Percentiles rank a stretch among this genome's conserved stretches.
Conservation (phyloP, 1,140 invertebrate genomes). For the Cherax destructor region DNA sequence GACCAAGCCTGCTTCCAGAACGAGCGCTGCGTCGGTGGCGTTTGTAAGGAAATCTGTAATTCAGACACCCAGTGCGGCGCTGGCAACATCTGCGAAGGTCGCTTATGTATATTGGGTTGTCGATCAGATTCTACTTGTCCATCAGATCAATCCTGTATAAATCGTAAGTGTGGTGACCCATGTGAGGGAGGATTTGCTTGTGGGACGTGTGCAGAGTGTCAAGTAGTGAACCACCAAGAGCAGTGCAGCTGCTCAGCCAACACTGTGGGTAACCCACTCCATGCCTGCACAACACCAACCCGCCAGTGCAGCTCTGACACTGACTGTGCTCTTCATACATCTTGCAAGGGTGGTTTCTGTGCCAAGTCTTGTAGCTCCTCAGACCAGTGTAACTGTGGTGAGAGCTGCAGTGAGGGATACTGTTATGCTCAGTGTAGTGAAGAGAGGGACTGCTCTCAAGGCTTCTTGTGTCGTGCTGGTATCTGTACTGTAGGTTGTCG, state of each 20-base stretch:
- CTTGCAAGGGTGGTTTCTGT: slow-evolving; percentile 74
- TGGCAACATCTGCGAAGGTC: slow-evolving; percentile 90
- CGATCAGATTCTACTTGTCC: slow-evolving; percentile 79
- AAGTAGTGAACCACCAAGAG: slow-evolving; percentile 87
- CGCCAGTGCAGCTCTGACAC: slow-evolving; percentile 73
- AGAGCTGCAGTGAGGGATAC: slow-evolving; percentile 80
- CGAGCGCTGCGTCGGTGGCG: slow-evolving; percentile 87
- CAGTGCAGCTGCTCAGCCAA: slow-evolving; percentile 89
- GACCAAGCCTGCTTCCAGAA: slow-evolving; percentile 88
- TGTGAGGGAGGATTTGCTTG: slow-evolving; percentile 83
- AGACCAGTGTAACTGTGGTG: slow-evolving; percentile 86
- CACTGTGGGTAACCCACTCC: slow-evolving; percentile 87
- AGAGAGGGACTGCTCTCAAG: slow-evolving; percentile 75
- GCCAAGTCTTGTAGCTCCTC: slow-evolving; percentile 79
- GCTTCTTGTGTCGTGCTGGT: slow-evolving; percentile 81
- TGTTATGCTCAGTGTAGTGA: slow-evolving; percentile 81
- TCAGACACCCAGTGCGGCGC: slow-evolving; percentile 86
- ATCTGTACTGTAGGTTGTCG: slow-evolving; percentile 85
- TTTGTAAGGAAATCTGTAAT: slow-evolving; percentile 89
- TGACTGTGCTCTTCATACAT: slow-evolving; percentile 73
- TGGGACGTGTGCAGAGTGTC: slow-evolving; percentile 88
- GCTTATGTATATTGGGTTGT: slow-evolving; percentile 83
- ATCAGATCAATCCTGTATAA: slow-evolving; percentile 84
- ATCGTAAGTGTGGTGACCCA: slow-evolving; percentile 89
- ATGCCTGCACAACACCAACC: slow-evolving; percentile 82